phyloP scores from a whole-genome alignment of 2,888 invertebrate genomes.

The Matsumyia berberina region DNA sequence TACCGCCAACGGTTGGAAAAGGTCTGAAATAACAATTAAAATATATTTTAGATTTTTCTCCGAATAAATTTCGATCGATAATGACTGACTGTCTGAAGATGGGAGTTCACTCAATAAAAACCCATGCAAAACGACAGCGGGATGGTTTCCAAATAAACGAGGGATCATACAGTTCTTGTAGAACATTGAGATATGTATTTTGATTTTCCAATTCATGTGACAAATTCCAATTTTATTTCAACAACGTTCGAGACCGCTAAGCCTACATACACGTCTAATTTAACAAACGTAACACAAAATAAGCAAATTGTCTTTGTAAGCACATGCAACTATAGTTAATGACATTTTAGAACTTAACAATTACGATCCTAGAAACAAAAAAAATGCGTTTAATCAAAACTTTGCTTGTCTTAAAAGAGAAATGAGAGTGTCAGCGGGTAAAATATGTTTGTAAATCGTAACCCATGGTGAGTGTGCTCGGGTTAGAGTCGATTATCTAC shows the following conservation, averaged over 20 bases:
- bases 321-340: slow-evolving; percentile 56
- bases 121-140: slow-evolving; percentile 25
- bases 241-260: slow-evolving; percentile 1
- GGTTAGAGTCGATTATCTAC: slow-evolving; percentile 4
- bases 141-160: neutral
- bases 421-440: slow-evolving; percentile 34
- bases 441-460: neutral
- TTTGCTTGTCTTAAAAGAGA: slow-evolving; percentile 23
- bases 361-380: slow-evolving; percentile 19
- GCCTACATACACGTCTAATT: slow-evolving; percentile 10
- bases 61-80: slow-evolving; percentile 56
- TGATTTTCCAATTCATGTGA: neutral
- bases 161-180: neutral
- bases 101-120: slow-evolving; percentile 10
- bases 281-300: slow-evolving; percentile 25
- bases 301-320: slow-evolving; percentile 1
- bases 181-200: neutral
- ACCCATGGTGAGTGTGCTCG: slow-evolving; percentile 19
- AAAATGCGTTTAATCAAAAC: slow-evolving; percentile 1
- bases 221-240: neutral
- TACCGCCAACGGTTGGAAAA: slow-evolving; percentile 84
- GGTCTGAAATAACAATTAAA: slow-evolving; percentile 80
- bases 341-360: slow-evolving; percentile 51
- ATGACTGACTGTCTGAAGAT: slow-evolving; percentile 30
- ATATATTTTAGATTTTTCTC: slow-evolving; percentile 58